Percentiles rank a stretch among this genome's conserved stretches.
These are phyloP conservation scores for Pseudopipra pipra DNA, from an alignment of 2,113 vertebrate species.

Conservation along the genomic window DNA sequence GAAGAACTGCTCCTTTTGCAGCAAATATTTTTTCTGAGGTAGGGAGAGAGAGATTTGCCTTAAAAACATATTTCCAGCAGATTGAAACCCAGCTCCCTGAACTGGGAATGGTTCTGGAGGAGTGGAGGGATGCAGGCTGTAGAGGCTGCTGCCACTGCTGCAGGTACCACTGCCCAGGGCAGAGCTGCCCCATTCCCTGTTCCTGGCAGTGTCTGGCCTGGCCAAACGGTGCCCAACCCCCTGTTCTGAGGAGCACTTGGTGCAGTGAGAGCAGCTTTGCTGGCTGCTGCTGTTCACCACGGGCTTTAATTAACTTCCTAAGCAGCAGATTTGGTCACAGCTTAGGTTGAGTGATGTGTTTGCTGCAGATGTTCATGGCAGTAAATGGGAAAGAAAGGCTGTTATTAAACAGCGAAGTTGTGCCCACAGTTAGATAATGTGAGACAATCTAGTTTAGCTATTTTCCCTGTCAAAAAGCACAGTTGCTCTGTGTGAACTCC, in stretches of 20 bases:
- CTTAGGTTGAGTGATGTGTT: not conserved
- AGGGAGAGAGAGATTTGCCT: not conserved
- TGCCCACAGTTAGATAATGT: not conserved
- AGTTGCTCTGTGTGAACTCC: not conserved
- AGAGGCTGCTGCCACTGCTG: not conserved
- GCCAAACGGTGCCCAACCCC: not conserved
- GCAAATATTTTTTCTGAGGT: not conserved
- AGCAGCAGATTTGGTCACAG: not conserved
- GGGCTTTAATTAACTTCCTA: not conserved
- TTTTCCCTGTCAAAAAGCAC: not conserved
- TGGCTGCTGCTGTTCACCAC: not conserved
- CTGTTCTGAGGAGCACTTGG: fast-evolving
- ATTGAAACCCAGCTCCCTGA: not conserved
- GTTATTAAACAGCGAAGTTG: not conserved
- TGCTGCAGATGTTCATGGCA: not conserved
- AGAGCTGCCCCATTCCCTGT: not conserved
- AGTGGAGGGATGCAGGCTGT: not conserved
- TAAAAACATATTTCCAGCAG: not conserved
- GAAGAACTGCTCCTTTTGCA: not conserved
- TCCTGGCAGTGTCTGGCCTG: not conserved
- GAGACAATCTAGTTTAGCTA: not conserved
- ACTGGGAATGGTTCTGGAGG: not conserved
- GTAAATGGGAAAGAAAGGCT: not conserved
- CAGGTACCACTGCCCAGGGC: not conserved
- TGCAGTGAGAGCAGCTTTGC: not conserved